A percentile compares a stretch with the other conserved stretches of the same genome.
phyloP scores from a whole-genome alignment of 2,797 vertebrate species.

The Diplodus puntazzo region DNA sequence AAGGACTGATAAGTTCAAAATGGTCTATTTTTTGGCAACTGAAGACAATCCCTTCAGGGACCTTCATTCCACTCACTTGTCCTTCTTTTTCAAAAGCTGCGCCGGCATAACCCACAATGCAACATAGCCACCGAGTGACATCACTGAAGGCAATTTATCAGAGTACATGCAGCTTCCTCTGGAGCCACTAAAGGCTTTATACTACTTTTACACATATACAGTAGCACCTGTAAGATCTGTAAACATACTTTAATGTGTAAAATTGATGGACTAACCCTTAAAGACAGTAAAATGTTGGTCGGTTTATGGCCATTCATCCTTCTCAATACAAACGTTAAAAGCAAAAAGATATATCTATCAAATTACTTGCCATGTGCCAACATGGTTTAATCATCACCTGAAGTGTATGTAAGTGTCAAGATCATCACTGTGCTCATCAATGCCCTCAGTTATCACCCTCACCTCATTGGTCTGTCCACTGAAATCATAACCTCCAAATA shows the following conservation, averaged over 20 bases:
- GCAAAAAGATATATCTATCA: neutral
- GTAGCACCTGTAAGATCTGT: no score
- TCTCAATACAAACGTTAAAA: neutral
- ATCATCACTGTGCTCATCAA: neutral
- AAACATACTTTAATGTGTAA: no score
- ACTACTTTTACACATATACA: no score
- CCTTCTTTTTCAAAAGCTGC: no score
- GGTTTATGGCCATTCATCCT: neutral
- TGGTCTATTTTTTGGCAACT: neutral
- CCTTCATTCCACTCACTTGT: no score
- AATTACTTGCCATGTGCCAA: neutral
- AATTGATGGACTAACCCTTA: no score
- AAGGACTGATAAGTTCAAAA: neutral
- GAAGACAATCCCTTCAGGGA: neutral
- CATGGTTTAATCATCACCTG: neutral
- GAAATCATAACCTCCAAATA: neutral
- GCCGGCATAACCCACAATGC: no score
- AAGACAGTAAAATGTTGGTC: neutral
- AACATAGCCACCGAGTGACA: no score
- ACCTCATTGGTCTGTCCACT: neutral
- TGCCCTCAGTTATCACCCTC: neutral
- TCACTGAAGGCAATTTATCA: no score
- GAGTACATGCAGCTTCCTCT: no score
- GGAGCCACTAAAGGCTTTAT: no score
- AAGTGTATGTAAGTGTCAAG: neutral